phyloP scores from a whole-genome alignment of 1,140 invertebrate species.

The Drosophila orena region DNA sequence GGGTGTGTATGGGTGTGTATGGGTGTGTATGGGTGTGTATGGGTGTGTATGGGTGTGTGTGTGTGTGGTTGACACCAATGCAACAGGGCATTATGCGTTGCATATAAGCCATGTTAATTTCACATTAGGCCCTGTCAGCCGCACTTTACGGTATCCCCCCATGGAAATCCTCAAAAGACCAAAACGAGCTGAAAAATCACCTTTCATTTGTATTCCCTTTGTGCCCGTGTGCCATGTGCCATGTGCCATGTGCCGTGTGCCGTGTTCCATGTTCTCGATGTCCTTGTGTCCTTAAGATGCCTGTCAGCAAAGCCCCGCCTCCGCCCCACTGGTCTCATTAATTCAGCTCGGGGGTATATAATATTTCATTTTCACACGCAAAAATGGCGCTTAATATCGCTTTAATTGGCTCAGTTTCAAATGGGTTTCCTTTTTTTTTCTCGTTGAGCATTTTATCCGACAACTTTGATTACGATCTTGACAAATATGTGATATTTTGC shows the following conservation, averaged over 20 bases:
- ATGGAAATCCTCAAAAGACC: constrained; percentile 3
- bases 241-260: too few relatives aligned
- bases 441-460: not conserved
- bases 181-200: constrained; percentile 47
- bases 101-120: constrained; percentile 24
- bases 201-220: constrained; percentile 70
- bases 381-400: constrained; percentile 15
- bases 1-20: too few relatives aligned
- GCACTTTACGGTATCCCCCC: not conserved
- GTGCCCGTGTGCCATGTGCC: not conserved
- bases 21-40: too few relatives aligned
- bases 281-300: constrained; percentile 22
- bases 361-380: constrained; percentile 27
- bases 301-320: not conserved
- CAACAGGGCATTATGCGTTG: not conserved
- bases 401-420: constrained; percentile 7
- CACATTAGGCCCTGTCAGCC: constrained; percentile 14
- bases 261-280: too few relatives aligned
- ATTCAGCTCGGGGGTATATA: constrained; percentile 45
- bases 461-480: constrained; percentile 18
- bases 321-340: constrained; percentile 25
- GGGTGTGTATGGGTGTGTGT: not conserved
- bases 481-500: not conserved
- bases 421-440: not conserved
- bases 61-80: constrained; percentile 1